Conservation (phyloP, 1,140 invertebrate genomes). For the Rhagoletis zephyria region DNA sequence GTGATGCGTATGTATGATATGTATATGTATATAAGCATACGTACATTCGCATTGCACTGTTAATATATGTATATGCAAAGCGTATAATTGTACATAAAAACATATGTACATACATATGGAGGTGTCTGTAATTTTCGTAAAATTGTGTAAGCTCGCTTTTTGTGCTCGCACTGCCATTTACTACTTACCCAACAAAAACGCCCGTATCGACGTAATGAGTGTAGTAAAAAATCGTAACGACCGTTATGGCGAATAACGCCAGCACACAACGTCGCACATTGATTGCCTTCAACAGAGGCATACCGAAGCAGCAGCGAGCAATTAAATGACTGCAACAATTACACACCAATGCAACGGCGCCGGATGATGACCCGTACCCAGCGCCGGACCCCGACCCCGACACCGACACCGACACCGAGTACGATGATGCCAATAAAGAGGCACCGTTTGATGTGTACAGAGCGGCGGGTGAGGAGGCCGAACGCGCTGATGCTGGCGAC, state of each 20-base stretch:
- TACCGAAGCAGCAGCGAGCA: constrained; percentile 75
- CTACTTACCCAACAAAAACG: constrained; percentile 80
- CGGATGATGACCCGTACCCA: constrained; percentile 37
- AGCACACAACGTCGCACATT: constrained; percentile 83
- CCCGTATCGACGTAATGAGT: constrained; percentile 81
- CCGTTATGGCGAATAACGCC: constrained; percentile 79
- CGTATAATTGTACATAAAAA: too few species aligned
- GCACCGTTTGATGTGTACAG: background rate
- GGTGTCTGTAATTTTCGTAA: background rate
- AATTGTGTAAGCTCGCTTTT: background rate
- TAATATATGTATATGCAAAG: too few species aligned
- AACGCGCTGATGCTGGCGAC: background rate
- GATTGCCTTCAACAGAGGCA: constrained; percentile 78
- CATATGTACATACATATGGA: too few species aligned
- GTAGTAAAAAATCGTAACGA: constrained; percentile 83
- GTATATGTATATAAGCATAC: too few species aligned
- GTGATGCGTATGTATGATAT: too few species aligned
- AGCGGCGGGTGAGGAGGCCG: constrained; percentile 27
- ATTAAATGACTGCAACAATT: constrained; percentile 73
- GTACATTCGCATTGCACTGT: too few species aligned
- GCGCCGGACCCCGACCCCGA: background rate
- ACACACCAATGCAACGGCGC: constrained; percentile 52
- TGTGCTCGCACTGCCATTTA: background rate
- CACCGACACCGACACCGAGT: background rate
- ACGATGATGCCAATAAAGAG: background rate